Conservation (phyloP, 2,797 vertebrate genomes). For the Characodon lateralis region DNA sequence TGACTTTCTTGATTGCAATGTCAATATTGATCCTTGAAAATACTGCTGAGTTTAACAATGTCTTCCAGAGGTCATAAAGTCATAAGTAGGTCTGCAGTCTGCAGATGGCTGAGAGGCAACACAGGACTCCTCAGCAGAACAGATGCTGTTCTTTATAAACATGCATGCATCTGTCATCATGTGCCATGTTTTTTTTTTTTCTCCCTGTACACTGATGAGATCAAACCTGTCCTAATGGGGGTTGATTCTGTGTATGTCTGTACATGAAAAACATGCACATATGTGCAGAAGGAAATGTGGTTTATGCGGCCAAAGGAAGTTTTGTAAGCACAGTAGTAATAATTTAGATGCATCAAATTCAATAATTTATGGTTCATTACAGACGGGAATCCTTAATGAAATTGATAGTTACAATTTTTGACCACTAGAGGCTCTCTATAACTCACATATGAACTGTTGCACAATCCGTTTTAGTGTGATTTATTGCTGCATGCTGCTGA, state of each 20-base stretch:
- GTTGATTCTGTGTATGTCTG: conserved; percentile 1
- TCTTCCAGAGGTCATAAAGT: conserved; percentile 14
- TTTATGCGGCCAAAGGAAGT: neutral
- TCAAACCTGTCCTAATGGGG: neutral
- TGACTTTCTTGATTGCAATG: neutral
- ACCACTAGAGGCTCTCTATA: conserved; percentile 73
- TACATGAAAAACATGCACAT: neutral
- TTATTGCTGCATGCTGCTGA: conserved; percentile 27
- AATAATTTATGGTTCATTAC: neutral
- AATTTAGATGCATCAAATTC: neutral
- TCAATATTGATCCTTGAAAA: conserved; percentile 3
- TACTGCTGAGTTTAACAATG: neutral
- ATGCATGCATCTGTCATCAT: conserved; percentile 7
- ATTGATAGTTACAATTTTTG: conserved; percentile 11
- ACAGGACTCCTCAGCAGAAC: neutral
- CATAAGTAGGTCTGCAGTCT: conserved; percentile 10
- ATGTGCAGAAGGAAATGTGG: neutral
- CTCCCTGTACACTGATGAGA: conserved; percentile 1
- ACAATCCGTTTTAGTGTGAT: conserved; percentile 4
- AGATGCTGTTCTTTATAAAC: conserved; percentile 19
- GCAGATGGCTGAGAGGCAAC: conserved; percentile 5
- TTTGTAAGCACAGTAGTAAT: neutral
- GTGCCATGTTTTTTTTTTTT: neutral
- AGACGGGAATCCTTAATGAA: neutral
- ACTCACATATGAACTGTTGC: conserved; percentile 43